These are phyloP conservation scores for Drosophila falleni DNA, from an alignment of 2,888 invertebrate species.

Conservation along the genomic window DNA sequence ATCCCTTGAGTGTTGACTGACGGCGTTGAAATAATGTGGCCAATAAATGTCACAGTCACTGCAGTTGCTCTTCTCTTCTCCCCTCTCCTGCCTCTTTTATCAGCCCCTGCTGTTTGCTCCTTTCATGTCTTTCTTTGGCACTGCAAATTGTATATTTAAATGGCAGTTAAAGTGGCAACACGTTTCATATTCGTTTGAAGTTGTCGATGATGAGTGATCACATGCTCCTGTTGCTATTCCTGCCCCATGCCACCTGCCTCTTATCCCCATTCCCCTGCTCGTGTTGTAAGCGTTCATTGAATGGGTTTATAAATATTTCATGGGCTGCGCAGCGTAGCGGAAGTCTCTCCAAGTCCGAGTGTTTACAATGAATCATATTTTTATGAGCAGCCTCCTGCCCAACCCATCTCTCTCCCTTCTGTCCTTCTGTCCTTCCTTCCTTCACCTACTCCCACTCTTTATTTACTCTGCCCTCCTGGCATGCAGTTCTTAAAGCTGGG, in stretches of 20 bases:
- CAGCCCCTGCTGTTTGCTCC: slow-evolving; percentile 21
- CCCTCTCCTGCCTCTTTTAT: not conserved
- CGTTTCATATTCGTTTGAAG: slow-evolving; percentile 77
- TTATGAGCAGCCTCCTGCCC: slow-evolving; percentile 39
- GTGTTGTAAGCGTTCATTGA: slow-evolving; percentile 25
- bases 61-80: not conserved
- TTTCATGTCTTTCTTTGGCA: slow-evolving; percentile 70
- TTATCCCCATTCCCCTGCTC: not conserved
- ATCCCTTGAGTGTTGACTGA: slow-evolving; percentile 74
- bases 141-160: slow-evolving; percentile 77
- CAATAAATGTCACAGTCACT: slow-evolving; percentile 72
- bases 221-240: slow-evolving; percentile 45
- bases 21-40: slow-evolving; percentile 78
- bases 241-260: not conserved
- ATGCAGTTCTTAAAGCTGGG: slow-evolving; percentile 44
- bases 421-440: not conserved
- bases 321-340: slow-evolving; percentile 62
- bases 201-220: slow-evolving; percentile 60
- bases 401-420: not conserved
- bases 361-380: slow-evolving; percentile 76
- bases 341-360: slow-evolving; percentile 58
- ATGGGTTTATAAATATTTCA: slow-evolving; percentile 80
- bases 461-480: not conserved
- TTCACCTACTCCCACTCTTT: not conserved
- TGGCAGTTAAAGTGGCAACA: slow-evolving; percentile 82